These are phyloP conservation scores for Drosophila tani DNA, from an alignment of 1,140 invertebrate genomes.

Conservation along the genomic window DNA sequence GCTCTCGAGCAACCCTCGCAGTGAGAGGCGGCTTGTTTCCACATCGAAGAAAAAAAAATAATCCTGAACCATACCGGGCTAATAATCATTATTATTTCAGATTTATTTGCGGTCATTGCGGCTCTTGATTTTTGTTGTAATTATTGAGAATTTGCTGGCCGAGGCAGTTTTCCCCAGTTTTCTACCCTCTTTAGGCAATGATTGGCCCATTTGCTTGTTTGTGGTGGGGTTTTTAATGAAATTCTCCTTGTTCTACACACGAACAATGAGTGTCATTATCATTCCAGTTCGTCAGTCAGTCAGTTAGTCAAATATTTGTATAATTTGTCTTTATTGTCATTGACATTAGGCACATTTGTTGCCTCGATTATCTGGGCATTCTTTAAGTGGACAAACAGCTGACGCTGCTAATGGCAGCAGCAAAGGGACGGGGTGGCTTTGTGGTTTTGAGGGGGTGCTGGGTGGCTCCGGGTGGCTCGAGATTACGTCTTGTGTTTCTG, in stretches of 20 bases:
- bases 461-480: constrained; percentile 1
- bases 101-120: constrained; percentile 50
- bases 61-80: constrained; percentile 4
- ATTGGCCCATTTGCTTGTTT: constrained; percentile 27
- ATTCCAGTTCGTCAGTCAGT: constrained; percentile 47
- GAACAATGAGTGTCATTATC: constrained; percentile 61
- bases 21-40: not conserved
- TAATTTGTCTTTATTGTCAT: constrained; percentile 78
- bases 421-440: not conserved
- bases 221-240: constrained; percentile 41
- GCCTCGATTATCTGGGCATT: constrained; percentile 74
- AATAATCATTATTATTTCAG: constrained; percentile 56
- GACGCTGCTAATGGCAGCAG: constrained; percentile 63
- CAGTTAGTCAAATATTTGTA: constrained; percentile 72
- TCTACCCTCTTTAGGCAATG: constrained; percentile 25
- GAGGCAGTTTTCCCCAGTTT: constrained; percentile 24
- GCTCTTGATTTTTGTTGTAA: constrained; percentile 43
- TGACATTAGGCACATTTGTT: constrained; percentile 77
- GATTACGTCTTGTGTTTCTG: constrained; percentile 14
- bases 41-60: not conserved
- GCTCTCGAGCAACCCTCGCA: constrained; percentile 7
- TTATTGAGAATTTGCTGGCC: constrained; percentile 46
- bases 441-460: not conserved
- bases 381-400: constrained; percentile 78
- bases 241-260: constrained; percentile 49